Conservation (phyloP, 2,888 invertebrate species). For the Synergus umbraculus region DNA sequence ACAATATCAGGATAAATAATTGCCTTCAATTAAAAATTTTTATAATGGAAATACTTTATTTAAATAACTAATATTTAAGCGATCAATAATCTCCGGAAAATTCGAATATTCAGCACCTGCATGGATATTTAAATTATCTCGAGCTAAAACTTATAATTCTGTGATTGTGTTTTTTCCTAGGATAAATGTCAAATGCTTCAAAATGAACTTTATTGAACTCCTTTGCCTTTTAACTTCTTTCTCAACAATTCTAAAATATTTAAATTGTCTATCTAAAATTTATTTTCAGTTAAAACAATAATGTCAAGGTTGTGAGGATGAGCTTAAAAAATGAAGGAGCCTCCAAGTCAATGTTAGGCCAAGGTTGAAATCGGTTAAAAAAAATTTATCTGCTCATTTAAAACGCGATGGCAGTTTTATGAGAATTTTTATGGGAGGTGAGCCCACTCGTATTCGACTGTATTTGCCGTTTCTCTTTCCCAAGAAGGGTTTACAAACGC, state of each 20-base stretch:
- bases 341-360: conserved; percentile 20
- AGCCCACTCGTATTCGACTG: not conserved
- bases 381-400: not conserved
- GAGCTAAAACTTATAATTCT: not conserved
- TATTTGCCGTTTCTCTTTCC: conserved; percentile 10
- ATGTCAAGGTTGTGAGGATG: conserved; percentile 7
- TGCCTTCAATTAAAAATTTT: no score
- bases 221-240: not conserved
- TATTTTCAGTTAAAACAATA: not conserved
- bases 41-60: not conserved
- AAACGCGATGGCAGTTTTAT: conserved; percentile 24
- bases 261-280: not conserved
- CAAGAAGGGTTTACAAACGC: not conserved
- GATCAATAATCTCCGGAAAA: not conserved
- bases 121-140: conserved; percentile 8
- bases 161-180: not conserved
- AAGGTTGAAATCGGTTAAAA: conserved; percentile 16
- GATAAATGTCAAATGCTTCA: not conserved
- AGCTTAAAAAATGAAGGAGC: not conserved
- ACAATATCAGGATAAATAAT: not conserved
- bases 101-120: conserved; percentile 5
- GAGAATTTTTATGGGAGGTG: conserved; percentile 14
- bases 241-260: not conserved
- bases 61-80: not conserved
- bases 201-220: not conserved